phyloP scores from a whole-genome alignment of 2,888 invertebrate species.

The Ichneumon xanthorius region DNA sequence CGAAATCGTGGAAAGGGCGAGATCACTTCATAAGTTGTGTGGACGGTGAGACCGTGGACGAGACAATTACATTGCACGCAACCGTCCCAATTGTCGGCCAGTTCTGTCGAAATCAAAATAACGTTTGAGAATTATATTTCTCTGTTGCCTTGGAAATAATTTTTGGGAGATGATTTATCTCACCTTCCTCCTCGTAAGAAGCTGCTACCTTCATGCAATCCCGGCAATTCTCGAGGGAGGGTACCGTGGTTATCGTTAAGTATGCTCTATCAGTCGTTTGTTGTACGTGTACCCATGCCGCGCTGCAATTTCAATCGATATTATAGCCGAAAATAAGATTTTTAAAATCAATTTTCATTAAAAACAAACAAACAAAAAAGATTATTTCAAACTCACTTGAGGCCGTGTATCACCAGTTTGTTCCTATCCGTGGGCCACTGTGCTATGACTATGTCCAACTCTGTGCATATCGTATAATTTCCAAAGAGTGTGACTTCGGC shows the following conservation, averaged over 20 bases:
- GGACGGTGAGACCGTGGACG: slow-evolving; percentile 95
- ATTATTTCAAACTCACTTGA: slow-evolving; percentile 86
- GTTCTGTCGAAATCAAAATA: slow-evolving; percentile 80
- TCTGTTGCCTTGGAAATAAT: background rate
- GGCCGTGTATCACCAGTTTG: slow-evolving; percentile 89
- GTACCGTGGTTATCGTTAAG: slow-evolving; percentile 89
- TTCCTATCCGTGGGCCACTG: slow-evolving; percentile 90
- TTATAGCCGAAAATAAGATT: slow-evolving; percentile 32
- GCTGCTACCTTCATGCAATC: slow-evolving; percentile 86
- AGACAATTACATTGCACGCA: slow-evolving; percentile 91
- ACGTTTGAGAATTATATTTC: background rate
- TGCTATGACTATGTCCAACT: slow-evolving; percentile 89
- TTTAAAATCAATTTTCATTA: background rate
- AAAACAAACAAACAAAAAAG: background rate
- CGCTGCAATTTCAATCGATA: slow-evolving; percentile 70
- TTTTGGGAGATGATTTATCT: slow-evolving; percentile 42
- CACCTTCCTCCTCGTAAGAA: slow-evolving; percentile 86
- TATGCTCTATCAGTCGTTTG: slow-evolving; percentile 86
- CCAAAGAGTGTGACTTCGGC: slow-evolving; percentile 88
- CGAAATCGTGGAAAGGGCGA: slow-evolving; percentile 93
- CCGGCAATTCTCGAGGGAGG: slow-evolving; percentile 88
- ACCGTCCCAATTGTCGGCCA: slow-evolving; percentile 86
- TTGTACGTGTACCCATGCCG: slow-evolving; percentile 79
- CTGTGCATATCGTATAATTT: slow-evolving; percentile 84
- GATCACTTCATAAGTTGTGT: slow-evolving; percentile 96